These are phyloP conservation scores for Chydorus sphaericus DNA, from an alignment of 2,888 invertebrate species.

Conservation along the genomic window DNA sequence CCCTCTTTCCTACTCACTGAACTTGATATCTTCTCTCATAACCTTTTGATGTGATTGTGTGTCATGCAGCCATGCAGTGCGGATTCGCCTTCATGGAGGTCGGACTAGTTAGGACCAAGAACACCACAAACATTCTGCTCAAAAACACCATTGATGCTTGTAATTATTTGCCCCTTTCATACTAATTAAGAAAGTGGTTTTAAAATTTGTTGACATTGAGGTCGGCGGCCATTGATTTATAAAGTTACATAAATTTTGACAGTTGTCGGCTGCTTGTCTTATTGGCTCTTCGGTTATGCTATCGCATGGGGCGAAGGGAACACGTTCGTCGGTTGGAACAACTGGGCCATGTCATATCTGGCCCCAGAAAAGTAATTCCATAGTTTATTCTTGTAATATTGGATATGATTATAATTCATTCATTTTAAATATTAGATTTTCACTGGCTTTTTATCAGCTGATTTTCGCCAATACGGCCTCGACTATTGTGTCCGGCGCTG, in stretches of 20 bases:
- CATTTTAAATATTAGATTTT: background rate
- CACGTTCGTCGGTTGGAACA: slow-evolving; percentile 26
- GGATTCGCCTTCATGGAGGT: slow-evolving; percentile 38
- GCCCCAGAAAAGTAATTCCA: background rate
- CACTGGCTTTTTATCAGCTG: slow-evolving; percentile 37
- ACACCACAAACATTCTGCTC: slow-evolving; percentile 36
- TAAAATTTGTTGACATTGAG: no score
- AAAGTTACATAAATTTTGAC: slow-evolving; percentile 4
- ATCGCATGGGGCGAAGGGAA: slow-evolving; percentile 31
- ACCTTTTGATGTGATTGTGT: slow-evolving; percentile 12
- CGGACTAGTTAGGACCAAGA: slow-evolving; percentile 34
- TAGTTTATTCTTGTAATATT: background rate
- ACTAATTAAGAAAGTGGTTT: no score
- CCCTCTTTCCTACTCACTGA: background rate
- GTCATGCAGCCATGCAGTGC: slow-evolving; percentile 33
- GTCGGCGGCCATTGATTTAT: background rate
- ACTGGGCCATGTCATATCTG: slow-evolving; percentile 19
- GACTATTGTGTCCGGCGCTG: slow-evolving; percentile 38
- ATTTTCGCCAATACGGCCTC: slow-evolving; percentile 40
- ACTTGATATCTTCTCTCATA: background rate
- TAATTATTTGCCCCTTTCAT: slow-evolving; percentile 22
- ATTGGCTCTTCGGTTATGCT: slow-evolving; percentile 35
- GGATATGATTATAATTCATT: background rate
- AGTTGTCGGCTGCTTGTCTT: slow-evolving; percentile 26
- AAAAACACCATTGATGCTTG: slow-evolving; percentile 37